Base-by-base conservation (phyloP, 2,888 invertebrate genomes). In the Morpho achilles region DNA sequence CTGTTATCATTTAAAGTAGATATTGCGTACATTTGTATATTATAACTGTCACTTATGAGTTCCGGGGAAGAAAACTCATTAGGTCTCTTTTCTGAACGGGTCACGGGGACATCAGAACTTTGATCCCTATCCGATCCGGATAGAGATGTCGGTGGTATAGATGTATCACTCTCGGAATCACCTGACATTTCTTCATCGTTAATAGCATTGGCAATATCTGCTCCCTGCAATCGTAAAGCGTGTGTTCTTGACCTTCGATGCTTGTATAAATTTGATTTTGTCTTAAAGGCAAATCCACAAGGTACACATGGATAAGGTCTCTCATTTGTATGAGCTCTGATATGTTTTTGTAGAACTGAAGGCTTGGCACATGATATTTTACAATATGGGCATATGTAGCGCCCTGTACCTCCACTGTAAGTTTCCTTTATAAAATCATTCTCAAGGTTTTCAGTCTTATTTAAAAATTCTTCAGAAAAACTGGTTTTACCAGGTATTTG, bases 281-380 rank as follows among this genome's bases (percentile, higher is more conserved):
- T 98, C 87, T 98, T 98, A 89, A 98, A 98, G 72, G 97, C 96
- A 86, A 97, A 96, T 67, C 96, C 96, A 84, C 97, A 98, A 67
- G 95, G 94, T 72, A 93, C 91, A 87, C 97, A 98, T 40, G 97
- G 97, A 89, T 95, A 98, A 59, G 97, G 97, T 72, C 97, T 92
- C 86, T 98, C 97, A 80, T 97, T 97, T 50, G 98, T 97, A 84
- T 98, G 97, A 62, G 97, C 96, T 76, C 97, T 93, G 82, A 98
- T 96, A 92, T 98, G 98, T 91, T 98, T 98, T 83, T 97, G 95
- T 66, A 98, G 92, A 67, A 98, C 97, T 80, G 97, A 97, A 60
- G 97, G 97, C 87, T 98, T 98, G 73, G 97, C 95, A 91, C 97
- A 98, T 67, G 94, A 94, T 79, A 97, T 90, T 82, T 95, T 96